Evolutionary conservation across 2,113 vertebrate genomes (phyloP), one percentile per base, ranked within the genome.

Genomic region (Phyllopteryx taeniolatus): DNA sequence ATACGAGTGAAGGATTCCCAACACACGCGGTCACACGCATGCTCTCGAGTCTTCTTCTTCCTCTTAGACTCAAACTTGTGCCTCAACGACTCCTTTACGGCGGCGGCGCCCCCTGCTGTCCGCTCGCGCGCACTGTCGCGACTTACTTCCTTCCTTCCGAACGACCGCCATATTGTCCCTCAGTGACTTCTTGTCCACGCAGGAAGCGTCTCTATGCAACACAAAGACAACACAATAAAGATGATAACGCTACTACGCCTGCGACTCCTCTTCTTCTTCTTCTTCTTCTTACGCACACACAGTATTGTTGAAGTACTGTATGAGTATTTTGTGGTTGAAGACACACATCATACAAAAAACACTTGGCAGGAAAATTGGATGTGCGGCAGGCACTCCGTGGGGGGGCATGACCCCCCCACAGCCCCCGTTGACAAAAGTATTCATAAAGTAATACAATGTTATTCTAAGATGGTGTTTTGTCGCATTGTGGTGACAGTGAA

Each of bases 141-240:
- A 93, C 91, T 43, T 64, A 93, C 91, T 43, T 64, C 20, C 8
- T 19, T 43, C 62, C 33, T 1, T 61, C 11, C 35, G 35, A 39
- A 6, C n/a, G 11, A 22, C n/a, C n/a, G n/a, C 22, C 63, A 12
- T 93, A 93, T 95, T 94, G 94, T 94, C 91, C 91, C 94, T 93
- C 88, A 95, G 94, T 93, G 94, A 94, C 94, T 93, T 93, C 95
- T 95, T 93, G 91, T 96, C 93, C 95, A 95, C 93, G 93, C 94
- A 95, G 96, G 94, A 98, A 97, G 95, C 94, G 95, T 97, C 98
- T 96, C 97, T 98, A 98, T 98, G 96, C 97, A 99, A 99, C 95
- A 43, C 19, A 92, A 88, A 68, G 90, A 96, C 85, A 93, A 93
- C 94, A 63, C 95, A 96, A 96, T 86, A 89, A 98, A 97, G 94